Base-by-base conservation (phyloP, 2,797 vertebrate genomes). In the Natrix natrix region DNA sequence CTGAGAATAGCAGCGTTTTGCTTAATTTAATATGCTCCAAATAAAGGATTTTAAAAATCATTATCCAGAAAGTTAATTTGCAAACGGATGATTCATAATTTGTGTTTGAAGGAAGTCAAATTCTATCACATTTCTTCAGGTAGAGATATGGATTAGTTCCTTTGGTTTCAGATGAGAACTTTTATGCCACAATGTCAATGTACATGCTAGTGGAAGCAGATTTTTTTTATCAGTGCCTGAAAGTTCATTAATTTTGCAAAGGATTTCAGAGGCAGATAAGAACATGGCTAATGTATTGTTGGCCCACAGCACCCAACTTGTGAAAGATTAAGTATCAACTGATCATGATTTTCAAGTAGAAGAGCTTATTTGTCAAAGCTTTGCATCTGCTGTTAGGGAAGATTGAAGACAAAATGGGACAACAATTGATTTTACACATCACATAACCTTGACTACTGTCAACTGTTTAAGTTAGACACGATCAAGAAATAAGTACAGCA, bases 351-450 rank as follows among this genome's bases (percentile, higher is more conserved):
- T 74, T 24, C 0, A n/a, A 20, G 63, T 26, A 88, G 55, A 52
- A 16, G 5, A 28, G n/a, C 86, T 86, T 92, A 90, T 83, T 0
- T 10, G 12, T 91, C 7, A 52, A 37, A 37, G 88, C 1, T 11
- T 94, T 11, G 8, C 28, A 92, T 94, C 94, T 91, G 92, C 91
- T 90, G 16, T 87, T 28, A 78, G 26, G 60, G 56, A 55, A 87
- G 24, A 74, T 86, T 14, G 14, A 74, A 26, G 17, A 3, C 16
- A 93, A 37, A 94, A 88, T 14, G 86, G 74, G 17, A 57, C 90
- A 55, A 20, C 26, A 87, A 94, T 16, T 57, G 60, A 10, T 87
- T 13, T 3, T 94, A 8, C 10, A 8, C 1, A 16, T 83, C 91
- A 93, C 90, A 94, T 89, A 11, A n/a, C 8, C 78, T 92, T 87